Conservation (phyloP, 2,113 vertebrate species). For the Malaclemys terrapin region DNA sequence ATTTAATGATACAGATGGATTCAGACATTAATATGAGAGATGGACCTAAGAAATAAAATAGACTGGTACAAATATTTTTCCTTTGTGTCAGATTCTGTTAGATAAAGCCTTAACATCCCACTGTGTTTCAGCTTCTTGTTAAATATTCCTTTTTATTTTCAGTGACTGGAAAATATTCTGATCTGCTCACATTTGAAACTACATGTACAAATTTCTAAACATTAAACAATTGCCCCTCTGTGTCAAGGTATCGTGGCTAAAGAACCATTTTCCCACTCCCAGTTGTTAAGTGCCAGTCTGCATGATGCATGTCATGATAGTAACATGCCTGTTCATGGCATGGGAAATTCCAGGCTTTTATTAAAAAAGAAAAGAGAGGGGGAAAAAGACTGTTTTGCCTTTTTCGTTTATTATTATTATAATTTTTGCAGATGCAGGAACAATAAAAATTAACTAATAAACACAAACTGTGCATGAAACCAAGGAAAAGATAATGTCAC, state of each 20-base stretch:
- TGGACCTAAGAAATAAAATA: background rate
- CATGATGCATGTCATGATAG: background rate
- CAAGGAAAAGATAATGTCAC: background rate
- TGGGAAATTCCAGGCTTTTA: background rate
- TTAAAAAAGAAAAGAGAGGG: background rate
- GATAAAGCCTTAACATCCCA: background rate
- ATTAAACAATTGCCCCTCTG: background rate
- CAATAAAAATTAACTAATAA: background rate
- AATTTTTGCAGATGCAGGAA: background rate
- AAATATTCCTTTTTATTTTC: background rate
- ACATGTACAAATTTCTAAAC: background rate
- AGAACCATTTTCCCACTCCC: background rate
- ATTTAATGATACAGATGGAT: conserved; percentile 22
- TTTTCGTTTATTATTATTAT: background rate
- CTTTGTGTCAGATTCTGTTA: background rate
- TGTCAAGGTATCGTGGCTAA: background rate
- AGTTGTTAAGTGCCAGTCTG: background rate
- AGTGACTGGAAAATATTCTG: background rate
- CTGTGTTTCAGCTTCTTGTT: background rate
- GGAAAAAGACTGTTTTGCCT: background rate
- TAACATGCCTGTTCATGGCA: background rate
- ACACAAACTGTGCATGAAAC: background rate
- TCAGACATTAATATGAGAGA: background rate
- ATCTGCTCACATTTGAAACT: background rate
- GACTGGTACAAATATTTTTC: background rate